Evolutionary conservation across 2,797 vertebrate species (phyloP), one percentile per base, ranked within the genome.

Genomic region (Phalloptychus januarius): DNA sequence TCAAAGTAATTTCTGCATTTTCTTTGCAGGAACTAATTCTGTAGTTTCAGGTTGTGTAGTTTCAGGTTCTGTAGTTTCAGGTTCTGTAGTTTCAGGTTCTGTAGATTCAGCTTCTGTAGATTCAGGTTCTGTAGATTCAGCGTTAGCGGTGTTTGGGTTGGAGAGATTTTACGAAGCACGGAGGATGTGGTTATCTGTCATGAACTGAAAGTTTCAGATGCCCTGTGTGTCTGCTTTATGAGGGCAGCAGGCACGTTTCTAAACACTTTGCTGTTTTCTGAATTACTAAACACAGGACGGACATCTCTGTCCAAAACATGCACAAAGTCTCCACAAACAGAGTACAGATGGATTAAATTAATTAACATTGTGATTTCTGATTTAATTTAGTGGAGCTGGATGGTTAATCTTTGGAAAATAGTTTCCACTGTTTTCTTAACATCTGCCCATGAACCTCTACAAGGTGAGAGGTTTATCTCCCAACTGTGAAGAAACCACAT

Each of bases 161-260:
- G 11, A 61, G 15, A 74, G 1, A 74, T 65, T 86, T 79, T 63
- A 84, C 79, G 7, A 73, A 28, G 69, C 71, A 87, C 70, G 78
- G 88, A 85, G 33, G 25, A 0, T 23, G 25, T 12, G n/a, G 18
- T 54, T 2, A 3, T 28, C 4, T 23, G 0, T 33, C 28, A 50
- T 33, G 44, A 69, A 28, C 56, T 46, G 5, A 65, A 38, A 16
- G 31, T 80, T 83, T 81, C 72, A 73, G 31, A n/a, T 78, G 5
- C 42, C 52, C 5, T 28, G 50, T 28, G 33, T 15, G 52, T 16
- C 36, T 5, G 23, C 23, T 23, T 23, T 33, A 25, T 7, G 18
- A 1, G 44, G 71, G 3, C 69, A 65, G 46, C n/a, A 11, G 38
- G 76, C 74, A 18, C 23, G 16, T 63, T 13, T 12, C 1, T 33